phyloP scores from a whole-genome alignment of 2,888 invertebrate genomes.

The Calephelis perditalis region DNA sequence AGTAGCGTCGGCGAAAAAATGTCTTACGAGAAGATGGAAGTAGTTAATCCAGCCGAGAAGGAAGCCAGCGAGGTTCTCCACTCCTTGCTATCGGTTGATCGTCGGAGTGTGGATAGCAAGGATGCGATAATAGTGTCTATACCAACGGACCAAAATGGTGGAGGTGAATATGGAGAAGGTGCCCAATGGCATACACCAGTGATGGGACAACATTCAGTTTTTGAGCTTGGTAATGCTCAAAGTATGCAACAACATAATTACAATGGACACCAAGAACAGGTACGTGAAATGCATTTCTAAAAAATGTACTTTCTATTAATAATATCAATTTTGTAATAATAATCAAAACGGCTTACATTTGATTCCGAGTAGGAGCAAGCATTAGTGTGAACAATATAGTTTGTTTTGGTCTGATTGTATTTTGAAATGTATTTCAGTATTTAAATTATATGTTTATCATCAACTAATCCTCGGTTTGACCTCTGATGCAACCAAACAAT shows the following conservation, averaged over 20 bases:
- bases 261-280: slow-evolving; percentile 74
- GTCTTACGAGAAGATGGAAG: slow-evolving; percentile 79
- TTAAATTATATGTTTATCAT: background rate
- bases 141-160: slow-evolving; percentile 63
- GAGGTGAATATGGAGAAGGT: slow-evolving; percentile 70
- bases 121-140: slow-evolving; percentile 73
- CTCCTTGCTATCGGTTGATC: slow-evolving; percentile 81
- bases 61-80: slow-evolving; percentile 85
- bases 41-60: slow-evolving; percentile 82
- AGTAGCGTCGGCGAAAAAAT: slow-evolving; percentile 51
- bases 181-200: slow-evolving; percentile 82
- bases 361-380: slow-evolving; percentile 13
- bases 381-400: background rate
- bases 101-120: slow-evolving; percentile 80
- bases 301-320: too few species aligned
- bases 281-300: slow-evolving; percentile 24
- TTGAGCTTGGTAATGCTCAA: slow-evolving; percentile 60
- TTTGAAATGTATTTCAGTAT: background rate
- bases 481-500: too few species aligned
- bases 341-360: too few species aligned
- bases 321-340: too few species aligned
- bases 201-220: slow-evolving; percentile 73
- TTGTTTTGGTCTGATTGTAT: background rate
- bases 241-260: slow-evolving; percentile 67
- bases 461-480: too few species aligned